Base-by-base conservation (phyloP, 2,888 invertebrate genomes). In the Lobophora halterata region DNA sequence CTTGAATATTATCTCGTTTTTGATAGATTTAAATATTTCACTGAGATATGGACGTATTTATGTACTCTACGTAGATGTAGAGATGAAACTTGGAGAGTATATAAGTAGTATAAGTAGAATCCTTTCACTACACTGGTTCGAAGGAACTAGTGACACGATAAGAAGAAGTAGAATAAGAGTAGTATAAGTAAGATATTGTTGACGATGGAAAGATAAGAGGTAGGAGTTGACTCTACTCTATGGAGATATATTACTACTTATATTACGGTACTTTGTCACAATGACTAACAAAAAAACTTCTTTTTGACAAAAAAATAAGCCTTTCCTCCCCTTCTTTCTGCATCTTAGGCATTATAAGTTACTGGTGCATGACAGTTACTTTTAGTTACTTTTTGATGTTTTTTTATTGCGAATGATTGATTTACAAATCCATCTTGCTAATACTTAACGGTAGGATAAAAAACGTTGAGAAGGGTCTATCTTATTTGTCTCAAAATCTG, bases 251-350 rank as follows among this genome's bases (percentile, higher is more conserved):
- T 17, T 16, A 33, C 36, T 26, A 18, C 6, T 7, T 3, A 14
- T n/a, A 8, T 1, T 49, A 51, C 48, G 55, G 47, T 55, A 37
- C 37, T 8, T 5, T 21, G 43, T 13, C 17, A 6, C 13, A 12
- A n/a, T 43, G 36, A 36, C 32, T 26, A 23, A 45, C 48, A 55
- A 63, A 65, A 67, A 69, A 58, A 44, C 45, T 43, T 53, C n/a
- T n/a, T 54, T 66, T 60, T 46, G 35, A 52, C 37, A 41, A 59
- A 60, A 61, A 61, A 49, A 36, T 43, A 40, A 37, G 35, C 19
- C 34, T 30, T 38, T 18, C 19, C 34, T 25, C 39, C 49, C 46
- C 29, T 47, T 47, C 27, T 44, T 23, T 14, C 19, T 26, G 13
- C 23, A 27, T 26, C 24, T 32, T 24, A 11, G 9, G 14, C n/a